Evolutionary conservation across 1,140 invertebrate species (phyloP), one percentile per base, ranked within the genome.

Genomic region (Microplitis demolitor): DNA sequence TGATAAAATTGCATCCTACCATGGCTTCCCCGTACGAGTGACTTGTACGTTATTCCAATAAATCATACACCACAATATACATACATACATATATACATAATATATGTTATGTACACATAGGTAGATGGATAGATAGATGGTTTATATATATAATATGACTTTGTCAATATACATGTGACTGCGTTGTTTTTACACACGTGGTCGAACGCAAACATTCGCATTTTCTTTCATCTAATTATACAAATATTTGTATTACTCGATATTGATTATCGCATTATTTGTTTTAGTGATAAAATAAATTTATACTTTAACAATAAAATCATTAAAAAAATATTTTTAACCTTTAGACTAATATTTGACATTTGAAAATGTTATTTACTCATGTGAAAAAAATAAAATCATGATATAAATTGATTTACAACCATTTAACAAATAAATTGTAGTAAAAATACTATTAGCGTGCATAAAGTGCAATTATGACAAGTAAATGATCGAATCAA

Each of bases 151-250:
- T 45, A 45, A 45, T 45, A 45, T 45, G 6, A 45, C 39, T 45
- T 45, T 45, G 39, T 45, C 39, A 45, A 45, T 45, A 45, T 63
- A 73, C 77, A 76, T 76, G 77, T 54, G 45, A 61, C 56, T 69
- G 53, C 16, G 53, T 5, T 14, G 53, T 54, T 45, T 24, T 45
- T 45, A 45, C 39, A 45, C 8, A 45, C 11, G 16, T 4, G 16
- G 53, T 16, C 16, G 53, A n/a, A n/a, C 5, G n/a, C 16, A 54
- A 14, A 16, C 53, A 54, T 54, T n/a, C n/a, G n/a, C 53, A n/a
- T 54, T 54, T 54, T 54, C 39, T 45, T 45, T 54, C 16, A 54
- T 54, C 53, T 54, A n/a, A 16, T 54, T 54, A 14, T 54, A 54
- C 16, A 54, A 54, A 54, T 54, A 54, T 54, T 54, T 54, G 53